These are phyloP conservation scores for Corythaeola cristata DNA, from an alignment of 2,113 vertebrate genomes.

Conservation along the genomic window DNA sequence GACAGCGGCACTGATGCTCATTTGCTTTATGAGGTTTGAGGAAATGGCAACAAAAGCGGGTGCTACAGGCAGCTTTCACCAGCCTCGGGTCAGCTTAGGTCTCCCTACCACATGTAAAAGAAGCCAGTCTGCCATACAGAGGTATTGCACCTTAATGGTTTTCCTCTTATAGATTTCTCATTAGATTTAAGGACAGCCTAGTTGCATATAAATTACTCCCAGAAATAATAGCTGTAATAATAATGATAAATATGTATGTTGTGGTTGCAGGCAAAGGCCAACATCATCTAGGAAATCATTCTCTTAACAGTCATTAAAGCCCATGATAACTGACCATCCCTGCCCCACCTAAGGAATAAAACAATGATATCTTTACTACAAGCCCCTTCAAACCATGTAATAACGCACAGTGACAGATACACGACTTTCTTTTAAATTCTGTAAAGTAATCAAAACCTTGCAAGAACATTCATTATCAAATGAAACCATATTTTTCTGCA, in stretches of 20 bases:
- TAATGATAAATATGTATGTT: not conserved
- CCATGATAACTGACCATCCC: not conserved
- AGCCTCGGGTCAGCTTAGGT: not conserved
- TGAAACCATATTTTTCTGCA: not conserved
- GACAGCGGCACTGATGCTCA: not conserved
- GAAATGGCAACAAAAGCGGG: not conserved
- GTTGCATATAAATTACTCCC: not conserved
- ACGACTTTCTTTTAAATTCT: not conserved
- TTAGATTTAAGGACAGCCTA: not conserved
- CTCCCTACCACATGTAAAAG: not conserved
- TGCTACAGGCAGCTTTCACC: not conserved
- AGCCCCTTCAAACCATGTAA: not conserved
- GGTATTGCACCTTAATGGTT: not conserved
- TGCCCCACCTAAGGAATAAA: not conserved
- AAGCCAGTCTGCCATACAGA: not conserved
- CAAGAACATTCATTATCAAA: not conserved
- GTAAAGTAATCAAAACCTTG: not conserved
- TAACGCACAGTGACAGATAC: not conserved
- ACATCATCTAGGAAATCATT: not conserved
- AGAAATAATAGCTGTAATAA: not conserved
- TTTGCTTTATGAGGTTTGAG: not conserved
- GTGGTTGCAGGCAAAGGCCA: not conserved
- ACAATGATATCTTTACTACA: not conserved
- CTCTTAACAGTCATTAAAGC: not conserved
- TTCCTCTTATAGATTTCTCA: not conserved